Base-by-base conservation (phyloP, 2,113 vertebrate species). In the Eulemur rufifrons region DNA sequence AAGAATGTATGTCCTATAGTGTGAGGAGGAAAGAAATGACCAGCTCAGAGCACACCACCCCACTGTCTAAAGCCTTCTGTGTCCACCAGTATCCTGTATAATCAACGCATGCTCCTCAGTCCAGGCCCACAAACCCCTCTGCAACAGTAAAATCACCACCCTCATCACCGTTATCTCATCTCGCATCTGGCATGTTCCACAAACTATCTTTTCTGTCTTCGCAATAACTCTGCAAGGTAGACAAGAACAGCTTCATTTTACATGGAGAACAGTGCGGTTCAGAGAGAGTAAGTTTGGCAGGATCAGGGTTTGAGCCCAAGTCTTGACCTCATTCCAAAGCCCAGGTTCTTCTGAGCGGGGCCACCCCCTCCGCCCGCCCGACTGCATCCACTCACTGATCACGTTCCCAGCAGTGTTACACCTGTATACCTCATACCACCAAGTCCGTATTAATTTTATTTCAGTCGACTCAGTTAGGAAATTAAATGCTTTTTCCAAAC, bases 341-440 rank as follows among this genome's bases (percentile, higher is more conserved):
- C 47, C 2, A 0, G 10, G 63, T 54, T 27, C 37, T 5, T 8
- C 3, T 3, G 8, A 27, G 3, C 39, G 37, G 10, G 21, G 42
- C 10, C n/a, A 54, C 34, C 4, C 20, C 34, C 7, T 39, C 32
- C 7, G 20, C 11, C 5, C 5, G 17, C 74, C 71, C 0, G 3
- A 5, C 23, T 45, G 42, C 81, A 37, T 27, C 15, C 17, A 69
- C 29, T 69, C 50, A 50, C 52, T 56, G 63, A 47, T 23, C 18
- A 23, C 8, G 4, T 17, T 54, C 81, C n/a, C 59, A 29, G 27
- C 1, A 56, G 2, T 0, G 8, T 50, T 15, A 32, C 37, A 50
- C 84, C 32, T 64, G 50, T 50, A 23, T 9, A 27, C 8, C 32
- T 20, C 86, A 59, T 25, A 11, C 50, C 37, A 56, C 29, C 29